phyloP scores from a whole-genome alignment of 2,797 vertebrate genomes.

The Thunnus albacares region DNA sequence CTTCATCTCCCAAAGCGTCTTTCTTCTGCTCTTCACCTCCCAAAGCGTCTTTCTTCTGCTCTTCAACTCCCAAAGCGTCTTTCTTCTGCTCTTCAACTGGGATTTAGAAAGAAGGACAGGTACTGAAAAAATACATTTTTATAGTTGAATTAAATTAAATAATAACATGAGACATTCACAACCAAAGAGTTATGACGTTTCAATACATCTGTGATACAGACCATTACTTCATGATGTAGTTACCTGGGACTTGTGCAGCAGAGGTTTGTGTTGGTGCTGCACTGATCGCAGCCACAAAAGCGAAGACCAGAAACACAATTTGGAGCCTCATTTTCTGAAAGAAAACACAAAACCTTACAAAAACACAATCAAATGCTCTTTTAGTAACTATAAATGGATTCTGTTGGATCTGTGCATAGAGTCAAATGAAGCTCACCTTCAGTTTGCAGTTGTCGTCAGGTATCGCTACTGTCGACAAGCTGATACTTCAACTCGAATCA shows the following conservation, averaged over 20 bases:
- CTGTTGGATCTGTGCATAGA: not conserved
- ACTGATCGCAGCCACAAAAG: conserved; percentile 7
- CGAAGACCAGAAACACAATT: conserved; percentile 7
- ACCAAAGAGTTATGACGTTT: not conserved
- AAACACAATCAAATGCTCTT: not conserved
- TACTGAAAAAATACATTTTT: not conserved
- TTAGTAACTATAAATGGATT: not conserved
- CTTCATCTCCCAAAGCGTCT: not conserved
- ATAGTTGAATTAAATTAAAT: not conserved
- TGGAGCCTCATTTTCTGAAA: conserved; percentile 49
- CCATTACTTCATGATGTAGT: not conserved
- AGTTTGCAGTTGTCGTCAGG: not conserved
- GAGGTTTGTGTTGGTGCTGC: not conserved
- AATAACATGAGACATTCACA: not conserved
- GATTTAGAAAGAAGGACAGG: not conserved
- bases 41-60: too few relatives aligned
- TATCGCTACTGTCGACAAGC: not conserved
- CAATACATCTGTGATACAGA: not conserved
- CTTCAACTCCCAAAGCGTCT: not conserved
- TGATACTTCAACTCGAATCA: not conserved
- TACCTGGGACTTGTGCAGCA: not conserved
- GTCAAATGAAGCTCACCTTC: conserved; percentile 20
- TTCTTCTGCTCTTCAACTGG: not conserved
- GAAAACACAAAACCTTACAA: not conserved
- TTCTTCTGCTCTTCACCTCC: not conserved